Evolutionary conservation across 2,797 vertebrate species (phyloP).

Genomic region (Sphenodon punctatus): DNA sequence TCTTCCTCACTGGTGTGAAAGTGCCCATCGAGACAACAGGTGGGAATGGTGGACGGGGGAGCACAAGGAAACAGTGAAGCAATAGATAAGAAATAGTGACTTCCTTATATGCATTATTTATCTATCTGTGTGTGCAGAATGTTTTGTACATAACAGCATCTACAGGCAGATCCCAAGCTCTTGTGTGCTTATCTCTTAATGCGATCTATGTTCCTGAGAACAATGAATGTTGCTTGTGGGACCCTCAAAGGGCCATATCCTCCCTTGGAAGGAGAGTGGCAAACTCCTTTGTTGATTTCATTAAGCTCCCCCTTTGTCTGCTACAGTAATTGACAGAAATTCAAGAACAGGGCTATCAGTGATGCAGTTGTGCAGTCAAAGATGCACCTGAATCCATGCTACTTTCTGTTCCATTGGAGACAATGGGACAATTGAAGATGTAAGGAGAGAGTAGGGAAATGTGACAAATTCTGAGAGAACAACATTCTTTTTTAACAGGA

Average conservation of each 20-base stretch:
- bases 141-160: not conserved
- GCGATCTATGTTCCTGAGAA: not conserved
- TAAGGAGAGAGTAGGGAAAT: not conserved
- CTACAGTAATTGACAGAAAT: no score
- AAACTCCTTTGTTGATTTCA: not conserved
- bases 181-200: no score
- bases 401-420: not conserved
- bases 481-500: no score
- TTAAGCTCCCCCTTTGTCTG: not conserved
- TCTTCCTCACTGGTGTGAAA: no score
- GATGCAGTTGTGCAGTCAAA: not conserved
- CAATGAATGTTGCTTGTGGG: not conserved
- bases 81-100: rapidly evolving
- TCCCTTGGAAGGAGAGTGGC: not conserved
- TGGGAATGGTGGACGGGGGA: no score
- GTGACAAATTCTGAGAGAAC: not conserved
- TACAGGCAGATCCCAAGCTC: no score
- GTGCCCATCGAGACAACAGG: no score
- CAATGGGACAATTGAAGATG: no score
- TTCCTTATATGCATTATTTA: rapidly evolving
- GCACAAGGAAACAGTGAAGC: no score
- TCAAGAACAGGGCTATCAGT: no score
- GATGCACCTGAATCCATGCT: not conserved
- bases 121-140: not conserved
- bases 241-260: not conserved